Percentiles rank a stretch among this genome's conserved stretches.
phyloP scores from a whole-genome alignment of 1,140 invertebrate species.

The Megathymus violae region DNA sequence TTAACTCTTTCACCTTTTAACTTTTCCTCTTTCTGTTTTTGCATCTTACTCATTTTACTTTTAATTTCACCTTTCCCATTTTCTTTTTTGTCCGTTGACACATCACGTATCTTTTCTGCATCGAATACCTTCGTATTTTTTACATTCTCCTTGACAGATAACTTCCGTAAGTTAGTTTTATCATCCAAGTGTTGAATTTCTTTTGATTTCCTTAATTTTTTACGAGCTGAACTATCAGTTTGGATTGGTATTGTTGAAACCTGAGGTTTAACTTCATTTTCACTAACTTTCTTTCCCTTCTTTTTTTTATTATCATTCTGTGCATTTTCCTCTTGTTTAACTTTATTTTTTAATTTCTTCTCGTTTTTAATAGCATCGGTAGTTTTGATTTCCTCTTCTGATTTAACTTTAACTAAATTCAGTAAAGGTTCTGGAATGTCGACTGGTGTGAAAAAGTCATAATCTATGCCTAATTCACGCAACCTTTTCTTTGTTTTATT shows the following conservation, averaged over 20 bases:
- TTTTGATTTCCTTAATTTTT: conserved; percentile 20
- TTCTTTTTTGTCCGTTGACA: conserved; percentile 23
- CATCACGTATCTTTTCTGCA: no score
- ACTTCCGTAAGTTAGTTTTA: conserved; percentile 20
- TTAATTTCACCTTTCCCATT: conserved; percentile 35
- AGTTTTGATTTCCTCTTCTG: conserved; percentile 27
- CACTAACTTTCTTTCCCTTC: conserved; percentile 32
- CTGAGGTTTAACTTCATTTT: conserved; percentile 24
- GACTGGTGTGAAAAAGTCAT: conserved; percentile 77
- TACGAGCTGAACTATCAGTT: conserved; percentile 4
- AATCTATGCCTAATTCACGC: conserved; percentile 68
- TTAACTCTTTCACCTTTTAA: conserved; percentile 49
- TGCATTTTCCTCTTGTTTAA: conserved; percentile 8
- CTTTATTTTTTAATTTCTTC: background rate
- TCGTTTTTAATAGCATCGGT: conserved; percentile 10
- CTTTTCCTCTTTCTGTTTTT: conserved; percentile 39
- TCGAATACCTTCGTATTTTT: no score
- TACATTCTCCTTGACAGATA: conserved; percentile 12
- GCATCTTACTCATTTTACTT: conserved; percentile 22
- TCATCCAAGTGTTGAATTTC: background rate
- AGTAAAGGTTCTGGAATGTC: conserved; percentile 70
- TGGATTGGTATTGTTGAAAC: background rate
- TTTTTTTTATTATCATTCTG: conserved; percentile 33
- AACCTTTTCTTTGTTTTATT: conserved; percentile 69
- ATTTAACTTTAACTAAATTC: conserved; percentile 26